Evolutionary conservation across 92 coral and sea anemone species (phyloP).

Genomic region (Porites evermanni): DNA sequence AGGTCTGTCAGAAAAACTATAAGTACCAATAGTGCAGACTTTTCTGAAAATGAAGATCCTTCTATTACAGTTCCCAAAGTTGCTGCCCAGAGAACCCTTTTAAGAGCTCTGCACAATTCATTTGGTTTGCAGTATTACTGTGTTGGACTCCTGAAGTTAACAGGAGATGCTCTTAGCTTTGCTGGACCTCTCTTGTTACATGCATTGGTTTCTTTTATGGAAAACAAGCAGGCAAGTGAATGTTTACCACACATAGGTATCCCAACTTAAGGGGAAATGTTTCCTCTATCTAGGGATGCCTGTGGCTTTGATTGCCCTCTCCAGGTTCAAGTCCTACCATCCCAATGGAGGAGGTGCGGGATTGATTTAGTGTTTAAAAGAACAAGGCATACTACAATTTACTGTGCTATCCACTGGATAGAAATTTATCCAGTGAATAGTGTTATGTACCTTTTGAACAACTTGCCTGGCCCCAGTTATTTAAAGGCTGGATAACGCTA

Average conservation of each 20-base stretch:
- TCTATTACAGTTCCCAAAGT: not conserved
- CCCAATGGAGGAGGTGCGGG: no score
- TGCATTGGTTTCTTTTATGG: constrained; percentile 98
- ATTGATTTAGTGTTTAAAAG: no score
- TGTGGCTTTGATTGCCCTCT: no score
- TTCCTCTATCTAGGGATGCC: no score
- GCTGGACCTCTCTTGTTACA: constrained; percentile 96
- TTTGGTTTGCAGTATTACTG: constrained; percentile 96
- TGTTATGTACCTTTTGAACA: no score
- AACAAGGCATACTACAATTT: no score
- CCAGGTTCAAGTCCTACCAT: no score
- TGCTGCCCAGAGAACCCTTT: constrained; percentile 60
- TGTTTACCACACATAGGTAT: not conserved
- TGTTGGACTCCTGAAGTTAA: constrained; percentile 84
- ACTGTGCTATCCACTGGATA: no score
- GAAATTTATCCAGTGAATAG: no score
- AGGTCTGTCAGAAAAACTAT: constrained; percentile 1
- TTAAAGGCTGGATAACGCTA: no score
- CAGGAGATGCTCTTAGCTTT: constrained; percentile 93
- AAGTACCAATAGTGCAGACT: constrained; percentile 15
- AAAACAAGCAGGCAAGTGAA: constrained; percentile 77
- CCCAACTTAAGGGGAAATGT: no score
- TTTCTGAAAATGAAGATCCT: constrained; percentile 3
- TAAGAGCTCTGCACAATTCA: constrained; percentile 87
- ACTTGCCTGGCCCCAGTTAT: no score